Evolutionary conservation across 2,888 invertebrate genomes (phyloP).

Genomic region (Boloria selene): DNA sequence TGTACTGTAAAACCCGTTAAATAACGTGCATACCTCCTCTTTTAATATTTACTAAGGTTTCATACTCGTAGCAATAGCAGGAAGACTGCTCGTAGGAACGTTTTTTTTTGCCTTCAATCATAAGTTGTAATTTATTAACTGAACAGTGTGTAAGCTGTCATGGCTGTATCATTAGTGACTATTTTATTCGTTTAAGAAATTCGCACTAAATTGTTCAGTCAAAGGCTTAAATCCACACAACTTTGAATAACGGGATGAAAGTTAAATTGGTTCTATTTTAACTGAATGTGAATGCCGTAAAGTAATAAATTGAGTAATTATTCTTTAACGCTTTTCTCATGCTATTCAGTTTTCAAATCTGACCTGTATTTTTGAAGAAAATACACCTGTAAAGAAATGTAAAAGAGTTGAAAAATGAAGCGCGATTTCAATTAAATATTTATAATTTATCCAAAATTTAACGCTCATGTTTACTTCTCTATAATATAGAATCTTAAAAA

Average conservation of each 20-base stretch:
- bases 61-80: too few relatives aligned
- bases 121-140: slow-evolving; percentile 27
- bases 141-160: slow-evolving; percentile 17
- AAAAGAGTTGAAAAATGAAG: not conserved
- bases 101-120: not conserved
- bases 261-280: slow-evolving; percentile 62
- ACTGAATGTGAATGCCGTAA: slow-evolving; percentile 46
- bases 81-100: too few relatives aligned
- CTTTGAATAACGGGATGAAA: slow-evolving; percentile 54
- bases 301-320: slow-evolving; percentile 77
- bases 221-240: slow-evolving; percentile 53
- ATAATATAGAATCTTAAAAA: too few relatives aligned
- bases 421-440: slow-evolving; percentile 1
- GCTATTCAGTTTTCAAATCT: slow-evolving; percentile 14
- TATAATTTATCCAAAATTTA: too few relatives aligned
- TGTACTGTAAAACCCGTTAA: too few relatives aligned
- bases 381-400: too few relatives aligned
- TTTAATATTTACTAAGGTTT: too few relatives aligned
- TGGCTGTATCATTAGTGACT: slow-evolving; percentile 42
- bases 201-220: slow-evolving; percentile 46
- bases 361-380: slow-evolving; percentile 12
- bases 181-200: slow-evolving; percentile 38
- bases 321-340: slow-evolving; percentile 40
- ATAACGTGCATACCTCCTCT: too few relatives aligned
- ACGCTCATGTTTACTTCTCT: too few relatives aligned